Evolutionary conservation across 2,888 invertebrate species (phyloP).

Genomic region (Suillia variegata): DNA sequence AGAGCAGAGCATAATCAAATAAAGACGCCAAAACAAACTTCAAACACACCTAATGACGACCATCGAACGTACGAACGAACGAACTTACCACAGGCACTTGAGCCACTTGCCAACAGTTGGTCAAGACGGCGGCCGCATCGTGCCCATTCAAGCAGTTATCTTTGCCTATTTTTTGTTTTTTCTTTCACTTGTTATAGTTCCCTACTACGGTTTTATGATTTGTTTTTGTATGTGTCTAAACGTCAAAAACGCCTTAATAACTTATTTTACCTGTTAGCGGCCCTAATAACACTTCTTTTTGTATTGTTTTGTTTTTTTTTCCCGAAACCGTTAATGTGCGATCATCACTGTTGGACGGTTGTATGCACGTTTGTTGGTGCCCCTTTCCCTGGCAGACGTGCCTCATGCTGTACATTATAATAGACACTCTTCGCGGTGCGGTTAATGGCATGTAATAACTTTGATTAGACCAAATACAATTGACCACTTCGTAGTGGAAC

Average conservation of each 20-base stretch:
- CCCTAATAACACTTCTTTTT: background rate
- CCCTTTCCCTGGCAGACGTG: too few species aligned
- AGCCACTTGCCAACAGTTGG: background rate
- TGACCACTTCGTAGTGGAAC: too few species aligned
- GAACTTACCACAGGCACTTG: background rate
- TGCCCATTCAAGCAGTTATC: background rate
- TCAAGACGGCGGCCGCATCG: background rate
- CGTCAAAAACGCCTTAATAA: constrained; percentile 1
- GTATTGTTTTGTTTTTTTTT: too few species aligned
- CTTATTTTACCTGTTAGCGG: background rate
- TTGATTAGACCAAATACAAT: constrained; percentile 2
- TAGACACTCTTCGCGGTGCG: background rate
- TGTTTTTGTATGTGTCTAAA: background rate
- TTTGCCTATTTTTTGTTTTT: background rate
- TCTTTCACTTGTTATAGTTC: background rate
- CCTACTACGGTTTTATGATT: background rate
- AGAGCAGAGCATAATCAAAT: background rate
- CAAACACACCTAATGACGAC: too few species aligned
- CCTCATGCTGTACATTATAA: background rate
- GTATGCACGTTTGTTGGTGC: background rate
- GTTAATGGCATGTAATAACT: background rate
- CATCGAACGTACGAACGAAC: too few species aligned
- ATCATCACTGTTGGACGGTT: background rate
- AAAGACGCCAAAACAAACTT: background rate
- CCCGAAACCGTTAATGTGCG: background rate